Percentiles rank a stretch among this genome's conserved stretches.
Evolutionary conservation across 2,888 invertebrate genomes (phyloP).

Genomic region (Amaurobius ferox): DNA sequence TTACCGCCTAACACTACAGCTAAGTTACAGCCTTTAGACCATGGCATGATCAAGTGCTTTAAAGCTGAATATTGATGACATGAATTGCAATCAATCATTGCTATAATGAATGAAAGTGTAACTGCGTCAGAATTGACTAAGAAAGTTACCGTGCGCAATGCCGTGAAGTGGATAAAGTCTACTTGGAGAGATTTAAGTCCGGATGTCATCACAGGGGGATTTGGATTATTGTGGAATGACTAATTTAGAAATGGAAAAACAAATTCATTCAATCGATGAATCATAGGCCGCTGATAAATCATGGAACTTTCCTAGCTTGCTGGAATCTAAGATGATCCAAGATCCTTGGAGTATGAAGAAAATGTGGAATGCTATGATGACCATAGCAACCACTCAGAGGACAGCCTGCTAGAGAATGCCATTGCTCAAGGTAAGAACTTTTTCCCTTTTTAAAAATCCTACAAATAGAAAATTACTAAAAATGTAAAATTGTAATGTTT

Average conservation of each 20-base stretch:
- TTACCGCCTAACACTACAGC: not conserved
- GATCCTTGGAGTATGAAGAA: too few relatives aligned
- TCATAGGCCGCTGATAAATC: not conserved
- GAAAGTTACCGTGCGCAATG: not conserved
- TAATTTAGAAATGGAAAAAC: not conserved
- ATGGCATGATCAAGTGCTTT: constrained; percentile 1
- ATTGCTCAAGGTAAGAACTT: too few relatives aligned
- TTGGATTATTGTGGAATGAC: not conserved
- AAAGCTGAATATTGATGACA: not conserved
- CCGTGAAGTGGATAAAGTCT: not conserved
- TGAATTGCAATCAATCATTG: not conserved
- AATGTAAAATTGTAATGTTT: too few relatives aligned
- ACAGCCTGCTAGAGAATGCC: too few relatives aligned
- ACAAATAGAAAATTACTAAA: too few relatives aligned
- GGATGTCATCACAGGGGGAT: not conserved
- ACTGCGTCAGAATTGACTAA: not conserved
- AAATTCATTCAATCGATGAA: not conserved
- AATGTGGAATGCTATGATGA: too few relatives aligned
- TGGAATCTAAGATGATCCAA: not conserved
- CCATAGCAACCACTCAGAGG: too few relatives aligned
- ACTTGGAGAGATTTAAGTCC: too few relatives aligned
- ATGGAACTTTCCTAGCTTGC: not conserved
- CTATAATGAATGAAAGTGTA: not conserved
- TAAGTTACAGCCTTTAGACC: not conserved
- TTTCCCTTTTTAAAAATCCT: too few relatives aligned